These are phyloP conservation scores for Phataginus tetradactyla DNA, from an alignment of 2,797 vertebrate genomes.

Conservation along the genomic window DNA sequence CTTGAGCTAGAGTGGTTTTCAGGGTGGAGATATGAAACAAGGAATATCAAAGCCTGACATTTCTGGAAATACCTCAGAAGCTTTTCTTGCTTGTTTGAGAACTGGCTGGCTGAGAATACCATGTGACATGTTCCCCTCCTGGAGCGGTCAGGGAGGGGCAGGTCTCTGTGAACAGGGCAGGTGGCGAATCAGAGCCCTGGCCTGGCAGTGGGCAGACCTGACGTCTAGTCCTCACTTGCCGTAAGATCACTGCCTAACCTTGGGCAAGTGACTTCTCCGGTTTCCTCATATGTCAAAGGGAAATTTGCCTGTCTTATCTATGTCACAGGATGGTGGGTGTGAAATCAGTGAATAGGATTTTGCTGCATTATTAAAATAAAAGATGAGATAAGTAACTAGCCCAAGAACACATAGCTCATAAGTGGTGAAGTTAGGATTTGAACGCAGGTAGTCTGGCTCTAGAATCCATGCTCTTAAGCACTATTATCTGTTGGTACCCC, in stretches of 20 bases:
- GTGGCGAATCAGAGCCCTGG: neutral
- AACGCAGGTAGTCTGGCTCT: neutral
- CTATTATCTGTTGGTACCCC: neutral
- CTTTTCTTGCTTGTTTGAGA: neutral
- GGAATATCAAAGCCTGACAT: neutral
- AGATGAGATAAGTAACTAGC: neutral
- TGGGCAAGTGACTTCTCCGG: neutral
- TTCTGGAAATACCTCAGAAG: constrained; percentile 19
- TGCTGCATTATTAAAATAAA: neutral
- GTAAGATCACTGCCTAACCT: neutral
- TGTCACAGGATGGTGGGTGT: neutral
- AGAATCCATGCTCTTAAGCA: neutral
- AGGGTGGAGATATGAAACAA: neutral
- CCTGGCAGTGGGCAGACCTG: neutral
- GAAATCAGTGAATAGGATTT: neutral
- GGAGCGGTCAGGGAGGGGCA: neutral
- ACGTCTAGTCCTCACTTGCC: neutral
- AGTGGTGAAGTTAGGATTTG: neutral
- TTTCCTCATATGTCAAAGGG: neutral
- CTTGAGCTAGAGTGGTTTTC: neutral
- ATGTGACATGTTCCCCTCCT: neutral
- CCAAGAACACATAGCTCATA: neutral
- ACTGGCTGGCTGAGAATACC: neutral
- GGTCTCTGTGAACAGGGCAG: neutral
- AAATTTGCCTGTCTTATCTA: neutral